These are phyloP conservation scores for Calliphora vomitoria DNA, from an alignment of 2,888 invertebrate genomes.

Conservation along the genomic window DNA sequence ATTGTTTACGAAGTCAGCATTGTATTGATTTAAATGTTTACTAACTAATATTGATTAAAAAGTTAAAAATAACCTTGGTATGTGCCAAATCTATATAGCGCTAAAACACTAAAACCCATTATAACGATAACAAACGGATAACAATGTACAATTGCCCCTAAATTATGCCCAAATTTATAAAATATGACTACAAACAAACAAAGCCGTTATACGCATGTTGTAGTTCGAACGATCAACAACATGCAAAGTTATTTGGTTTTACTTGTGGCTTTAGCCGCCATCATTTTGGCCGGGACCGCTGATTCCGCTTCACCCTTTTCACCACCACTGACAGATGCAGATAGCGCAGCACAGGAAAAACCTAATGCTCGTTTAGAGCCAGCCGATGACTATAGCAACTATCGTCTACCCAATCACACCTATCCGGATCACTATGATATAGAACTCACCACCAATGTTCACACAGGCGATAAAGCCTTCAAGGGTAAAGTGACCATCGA, in stretches of 20 bases:
- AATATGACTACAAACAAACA: not conserved
- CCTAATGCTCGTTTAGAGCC: slow-evolving; percentile 68
- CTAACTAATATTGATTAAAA: too few species aligned
- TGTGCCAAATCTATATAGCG: too few species aligned
- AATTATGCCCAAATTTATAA: slow-evolving; percentile 42
- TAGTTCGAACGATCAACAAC: slow-evolving; percentile 44
- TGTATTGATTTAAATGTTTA: too few species aligned
- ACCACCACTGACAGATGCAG: slow-evolving; percentile 36
- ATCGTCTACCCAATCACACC: slow-evolving; percentile 86
- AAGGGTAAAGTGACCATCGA: slow-evolving; percentile 78
- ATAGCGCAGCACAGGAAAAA: slow-evolving; percentile 6
- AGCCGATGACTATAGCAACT: slow-evolving; percentile 72
- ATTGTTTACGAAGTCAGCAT: too few species aligned
- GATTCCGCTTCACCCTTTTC: slow-evolving; percentile 46
- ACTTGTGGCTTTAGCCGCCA: slow-evolving; percentile 63
- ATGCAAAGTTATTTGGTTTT: slow-evolving; percentile 73
- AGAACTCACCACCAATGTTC: slow-evolving; percentile 78
- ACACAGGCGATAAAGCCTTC: slow-evolving; percentile 77
- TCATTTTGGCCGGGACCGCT: slow-evolving; percentile 79
- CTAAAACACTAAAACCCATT: too few species aligned
- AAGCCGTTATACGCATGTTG: slow-evolving; percentile 46
- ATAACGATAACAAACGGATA: not conserved
- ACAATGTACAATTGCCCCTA: not conserved
- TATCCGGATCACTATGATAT: slow-evolving; percentile 86
- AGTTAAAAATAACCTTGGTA: too few species aligned